Evolutionary conservation across 2,797 vertebrate genomes (phyloP).

Genomic region (Phalloptychus januarius): DNA sequence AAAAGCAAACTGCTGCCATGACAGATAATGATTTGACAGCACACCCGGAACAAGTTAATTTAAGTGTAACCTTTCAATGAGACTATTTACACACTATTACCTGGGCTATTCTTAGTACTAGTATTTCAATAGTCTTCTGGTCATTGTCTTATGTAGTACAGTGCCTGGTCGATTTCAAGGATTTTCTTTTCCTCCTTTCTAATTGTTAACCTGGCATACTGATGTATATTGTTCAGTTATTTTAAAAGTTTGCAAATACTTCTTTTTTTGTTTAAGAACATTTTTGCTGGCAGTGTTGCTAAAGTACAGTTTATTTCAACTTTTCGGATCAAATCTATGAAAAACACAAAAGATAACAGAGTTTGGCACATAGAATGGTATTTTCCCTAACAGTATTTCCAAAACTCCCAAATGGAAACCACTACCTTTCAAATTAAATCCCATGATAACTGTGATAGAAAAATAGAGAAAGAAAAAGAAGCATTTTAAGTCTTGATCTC

Average conservation of each 20-base stretch:
- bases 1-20: slow-evolving; percentile 49
- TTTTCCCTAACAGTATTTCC: neutral
- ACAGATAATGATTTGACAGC: slow-evolving; percentile 43
- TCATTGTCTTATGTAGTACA: neutral
- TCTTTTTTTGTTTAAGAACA: neutral
- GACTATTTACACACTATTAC: neutral
- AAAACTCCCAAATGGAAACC: neutral
- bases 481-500: neutral
- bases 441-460: neutral
- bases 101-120: neutral
- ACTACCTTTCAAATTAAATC: neutral
- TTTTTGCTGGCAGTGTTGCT: neutral
- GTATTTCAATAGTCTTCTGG: neutral
- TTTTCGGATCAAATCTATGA: neutral
- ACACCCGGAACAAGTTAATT: slow-evolving; percentile 42
- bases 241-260: neutral
- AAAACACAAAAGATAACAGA: neutral
- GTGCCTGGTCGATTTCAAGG: neutral
- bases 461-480: neutral
- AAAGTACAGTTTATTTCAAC: neutral
- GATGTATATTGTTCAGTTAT: neutral
- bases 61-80: slow-evolving; percentile 10
- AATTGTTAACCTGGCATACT: neutral
- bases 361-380: neutral
- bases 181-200: neutral